Evolutionary conservation across 1,140 invertebrate genomes (phyloP).

Genomic region (Sminthurides bifidus): DNA sequence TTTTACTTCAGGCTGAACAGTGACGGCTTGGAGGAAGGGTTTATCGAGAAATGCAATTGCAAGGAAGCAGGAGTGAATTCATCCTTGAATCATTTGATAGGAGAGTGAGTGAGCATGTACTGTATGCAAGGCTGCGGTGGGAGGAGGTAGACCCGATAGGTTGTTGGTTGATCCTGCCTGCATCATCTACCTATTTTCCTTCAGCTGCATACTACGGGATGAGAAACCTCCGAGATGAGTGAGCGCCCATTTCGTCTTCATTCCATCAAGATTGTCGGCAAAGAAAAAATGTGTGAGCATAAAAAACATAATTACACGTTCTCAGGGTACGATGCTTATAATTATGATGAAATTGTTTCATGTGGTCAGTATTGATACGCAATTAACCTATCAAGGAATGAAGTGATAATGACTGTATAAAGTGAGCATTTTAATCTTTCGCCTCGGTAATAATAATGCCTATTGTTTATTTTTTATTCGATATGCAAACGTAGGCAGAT

Average conservation of each 20-base stretch:
- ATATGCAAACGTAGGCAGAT: too few relatives aligned
- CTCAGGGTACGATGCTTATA: background rate
- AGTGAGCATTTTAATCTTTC: slow-evolving; percentile 2
- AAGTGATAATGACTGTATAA: slow-evolving; percentile 6
- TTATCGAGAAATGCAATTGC: too few relatives aligned
- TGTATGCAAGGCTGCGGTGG: background rate
- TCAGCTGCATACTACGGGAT: too few relatives aligned
- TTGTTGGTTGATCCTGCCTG: background rate
- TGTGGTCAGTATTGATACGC: slow-evolving; percentile 10
- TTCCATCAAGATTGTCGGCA: slow-evolving; percentile 5
- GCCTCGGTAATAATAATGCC: background rate
- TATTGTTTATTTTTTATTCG: background rate
- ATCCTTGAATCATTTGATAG: too few relatives aligned
- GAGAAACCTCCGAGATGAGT: too few relatives aligned
- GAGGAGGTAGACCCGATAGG: background rate
- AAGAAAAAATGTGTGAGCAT: too few relatives aligned
- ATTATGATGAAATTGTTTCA: slow-evolving; percentile 1
- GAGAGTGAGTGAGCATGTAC: background rate
- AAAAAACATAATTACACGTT: slow-evolving; percentile 4
- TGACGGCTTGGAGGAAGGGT: too few relatives aligned
- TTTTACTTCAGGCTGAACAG: too few relatives aligned
- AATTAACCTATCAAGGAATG: slow-evolving; percentile 9
- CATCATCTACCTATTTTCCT: background rate
- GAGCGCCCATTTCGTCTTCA: slow-evolving; percentile 9
- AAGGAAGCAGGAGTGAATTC: too few relatives aligned